Conservation (phyloP, 1,140 invertebrate species). For the Drusus annulatus region DNA sequence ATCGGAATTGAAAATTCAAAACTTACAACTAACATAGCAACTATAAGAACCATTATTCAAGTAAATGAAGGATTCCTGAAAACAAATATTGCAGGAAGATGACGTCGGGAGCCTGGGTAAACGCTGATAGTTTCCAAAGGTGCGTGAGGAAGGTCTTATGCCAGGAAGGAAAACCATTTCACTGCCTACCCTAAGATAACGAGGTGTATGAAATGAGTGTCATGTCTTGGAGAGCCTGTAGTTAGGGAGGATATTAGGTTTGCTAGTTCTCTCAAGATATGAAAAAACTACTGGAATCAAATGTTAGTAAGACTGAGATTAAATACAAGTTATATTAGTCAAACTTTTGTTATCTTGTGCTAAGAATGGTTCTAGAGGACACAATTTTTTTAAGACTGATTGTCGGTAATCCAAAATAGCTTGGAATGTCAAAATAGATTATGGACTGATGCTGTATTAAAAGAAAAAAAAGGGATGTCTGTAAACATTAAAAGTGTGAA, state of each 20-base stretch:
- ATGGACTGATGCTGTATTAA: no score
- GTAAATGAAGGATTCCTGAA: conserved; percentile 1
- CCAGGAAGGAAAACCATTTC: no score
- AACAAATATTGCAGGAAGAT: background rate
- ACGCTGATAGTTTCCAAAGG: no score
- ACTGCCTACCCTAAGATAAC: no score
- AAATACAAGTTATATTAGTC: background rate
- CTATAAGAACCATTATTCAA: background rate
- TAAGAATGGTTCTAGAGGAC: no score
- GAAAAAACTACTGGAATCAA: background rate
- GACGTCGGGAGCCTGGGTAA: no score
- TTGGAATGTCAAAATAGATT: conserved; percentile 13
- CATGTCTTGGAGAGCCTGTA: background rate
- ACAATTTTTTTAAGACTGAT: no score
- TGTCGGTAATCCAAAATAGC: conserved; percentile 7
- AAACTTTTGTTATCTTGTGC: no score
- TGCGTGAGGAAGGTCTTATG: no score
- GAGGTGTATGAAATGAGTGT: no score
- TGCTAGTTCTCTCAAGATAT: background rate
- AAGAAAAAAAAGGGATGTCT: background rate
- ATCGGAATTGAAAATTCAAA: background rate
- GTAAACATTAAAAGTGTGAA: conserved; percentile 9
- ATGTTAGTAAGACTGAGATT: conserved; percentile 12
- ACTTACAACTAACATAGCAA: conserved; percentile 10
- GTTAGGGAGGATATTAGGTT: background rate